phyloP scores from a whole-genome alignment of 2,113 vertebrate genomes.

The Platycercus adscitus region DNA sequence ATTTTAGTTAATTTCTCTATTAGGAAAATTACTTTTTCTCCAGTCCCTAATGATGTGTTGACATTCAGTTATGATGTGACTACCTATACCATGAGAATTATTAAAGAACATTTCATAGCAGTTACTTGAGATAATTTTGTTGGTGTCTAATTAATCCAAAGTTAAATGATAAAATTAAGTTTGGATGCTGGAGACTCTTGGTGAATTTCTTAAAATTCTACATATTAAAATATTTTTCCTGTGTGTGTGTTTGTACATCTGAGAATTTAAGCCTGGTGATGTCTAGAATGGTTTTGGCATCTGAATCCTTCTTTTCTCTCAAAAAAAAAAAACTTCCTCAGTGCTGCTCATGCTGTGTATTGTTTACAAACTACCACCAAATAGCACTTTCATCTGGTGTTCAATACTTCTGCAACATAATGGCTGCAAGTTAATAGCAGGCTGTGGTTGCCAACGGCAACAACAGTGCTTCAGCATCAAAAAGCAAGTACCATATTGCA shows the following conservation, averaged over 20 bases:
- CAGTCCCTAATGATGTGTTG: conserved; percentile 2
- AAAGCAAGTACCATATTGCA: background rate
- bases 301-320: background rate
- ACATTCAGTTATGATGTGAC: conserved; percentile 42
- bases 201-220: background rate
- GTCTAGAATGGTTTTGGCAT: background rate
- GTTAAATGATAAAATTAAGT: background rate
- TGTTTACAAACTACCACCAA: conserved; percentile 35
- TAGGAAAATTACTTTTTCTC: background rate
- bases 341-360: background rate
- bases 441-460: conserved; percentile 22
- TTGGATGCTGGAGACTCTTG: background rate
- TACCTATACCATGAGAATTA: conserved; percentile 26
- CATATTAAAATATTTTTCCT: background rate
- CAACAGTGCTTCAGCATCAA: background rate
- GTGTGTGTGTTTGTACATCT: background rate
- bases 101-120: background rate
- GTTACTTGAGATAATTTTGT: background rate
- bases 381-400: conserved; percentile 26
- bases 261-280: background rate
- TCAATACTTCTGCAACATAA: conserved; percentile 29
- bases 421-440: conserved; percentile 8
- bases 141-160: conserved; percentile 17
- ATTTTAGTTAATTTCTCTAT: conserved; percentile 50
- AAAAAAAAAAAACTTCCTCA: background rate